These are phyloP conservation scores for Silurus meridionalis DNA, from an alignment of 2,113 vertebrate genomes.

Conservation along the genomic window DNA sequence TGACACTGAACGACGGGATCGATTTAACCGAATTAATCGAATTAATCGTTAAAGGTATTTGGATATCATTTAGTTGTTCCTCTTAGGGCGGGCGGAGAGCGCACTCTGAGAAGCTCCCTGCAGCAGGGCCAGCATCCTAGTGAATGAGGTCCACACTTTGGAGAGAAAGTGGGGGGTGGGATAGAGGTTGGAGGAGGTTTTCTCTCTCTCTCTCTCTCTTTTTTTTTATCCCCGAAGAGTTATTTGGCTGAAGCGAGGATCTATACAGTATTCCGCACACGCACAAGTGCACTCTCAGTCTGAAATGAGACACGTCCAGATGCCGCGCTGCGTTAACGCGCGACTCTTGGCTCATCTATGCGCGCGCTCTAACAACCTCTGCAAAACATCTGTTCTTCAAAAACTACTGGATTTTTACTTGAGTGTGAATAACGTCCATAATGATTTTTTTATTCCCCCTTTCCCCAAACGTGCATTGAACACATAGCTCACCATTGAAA, in stretches of 20 bases:
- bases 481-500: background rate
- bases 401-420: background rate
- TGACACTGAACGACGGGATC: conserved; percentile 48
- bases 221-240: conserved; percentile 58
- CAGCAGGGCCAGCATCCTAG: conserved; percentile 72
- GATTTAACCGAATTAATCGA: conserved; percentile 20
- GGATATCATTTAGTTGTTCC: conserved; percentile 71
- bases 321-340: conserved; percentile 56
- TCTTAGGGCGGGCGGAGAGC: conserved; percentile 54
- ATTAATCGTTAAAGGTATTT: conserved; percentile 48
- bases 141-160: conserved; percentile 68
- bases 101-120: conserved; percentile 64
- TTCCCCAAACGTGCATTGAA: background rate
- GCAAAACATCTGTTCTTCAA: background rate
- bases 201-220: conserved; percentile 38
- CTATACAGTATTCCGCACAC: conserved; percentile 73
- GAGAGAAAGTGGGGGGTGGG: conserved; percentile 69
- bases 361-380: conserved; percentile 68
- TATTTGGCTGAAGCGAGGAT: conserved; percentile 68
- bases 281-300: conserved; percentile 65
- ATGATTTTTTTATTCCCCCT: background rate
- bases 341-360: conserved; percentile 62
- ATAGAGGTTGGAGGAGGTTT: conserved; percentile 59
- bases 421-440: background rate
- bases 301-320: conserved; percentile 51